Base-by-base conservation (phyloP, 2,797 vertebrate genomes). In the Coregonus sp. region DNA sequence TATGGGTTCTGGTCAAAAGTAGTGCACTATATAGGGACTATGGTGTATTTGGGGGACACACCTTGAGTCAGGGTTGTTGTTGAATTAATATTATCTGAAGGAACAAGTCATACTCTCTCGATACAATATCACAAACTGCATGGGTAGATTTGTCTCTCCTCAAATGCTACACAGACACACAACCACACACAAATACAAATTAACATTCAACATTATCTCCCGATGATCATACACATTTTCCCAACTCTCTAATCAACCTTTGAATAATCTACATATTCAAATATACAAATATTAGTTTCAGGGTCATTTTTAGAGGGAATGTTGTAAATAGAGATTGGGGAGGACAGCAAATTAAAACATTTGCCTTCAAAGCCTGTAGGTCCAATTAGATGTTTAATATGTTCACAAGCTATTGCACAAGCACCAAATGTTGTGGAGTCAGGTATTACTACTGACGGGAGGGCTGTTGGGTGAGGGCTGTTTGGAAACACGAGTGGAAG, bases 371-470 rank as follows among this genome's bases (percentile, higher is more conserved):
- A 88, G 89, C 91, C 92, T 92, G 88, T 90, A 91, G 90, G 91
- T 92, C 82, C 84, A 87, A 90, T 92, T 92, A 79, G 89, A 92
- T 92, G 89, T 92, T 92, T 91, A 92, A 94, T 93, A 88, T 92
- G 92, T 94, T 93, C 92, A 93, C 91, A 90, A 87, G 89, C 86
- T 89, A 86, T 88, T 86, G 88, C 85, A 83, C 77, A 81, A 85
- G 82, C 82, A 82, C 85, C 88, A 89, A 89, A 89, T 91, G 88
- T 88, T 90, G 84, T 82, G 85, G 86, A 81, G 91, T 85, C 84
- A 85, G 86, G 81, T 91, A 84, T 79, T 80, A 81, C 80, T 91
- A 87, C 90, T 89, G 83, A 92, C 85, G 82, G n/a, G n/a, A n/a
- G n/a, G n/a, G n/a, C n/a, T n/a, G 84, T 84, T 85, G 83, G 75